Base-by-base conservation (phyloP, 2,797 vertebrate genomes). In the Pangasius larnaudii region DNA sequence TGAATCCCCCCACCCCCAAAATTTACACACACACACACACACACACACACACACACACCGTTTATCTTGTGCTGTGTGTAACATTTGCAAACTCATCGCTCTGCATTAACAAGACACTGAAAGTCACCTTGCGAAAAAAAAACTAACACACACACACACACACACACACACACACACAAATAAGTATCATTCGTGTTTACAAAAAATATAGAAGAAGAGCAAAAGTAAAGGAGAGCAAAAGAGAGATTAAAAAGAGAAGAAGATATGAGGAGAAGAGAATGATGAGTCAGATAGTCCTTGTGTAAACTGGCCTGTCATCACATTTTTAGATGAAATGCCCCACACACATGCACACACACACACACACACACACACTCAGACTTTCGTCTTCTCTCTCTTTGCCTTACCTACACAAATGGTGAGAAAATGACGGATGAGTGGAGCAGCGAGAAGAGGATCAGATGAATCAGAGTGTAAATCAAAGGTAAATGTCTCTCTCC, bases 71-170 rank as follows among this genome's bases (percentile, higher is more conserved):
- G 59, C 39, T 84, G 69, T 71, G 49, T 59, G 69, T 27, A 82
- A 78, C 74, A 46, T 49, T 53, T 72, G 72, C 74, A 80, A 89
- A 56, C 88, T 69, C 74, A 86, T 86, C 86, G 69, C 80, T 84
- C 56, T 85, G 71, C 71, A 18, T 61, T 88, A 89, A 86, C 74
- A 53, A 89, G 77, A 79, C 42, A 36, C 69, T 72, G 10, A 88
- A 91, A 72, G 90, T 90, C 88, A 90, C 88, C 88, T 88, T 88
- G 72, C 56, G 33, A 85, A 30, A 51, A 30, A 51, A 36, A 33
- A 56, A 8, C 53, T 2, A 42, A 88, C 49, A 11, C 65, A 58
- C 69, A 72, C 36, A 72, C 69, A 72, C 69, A 72, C 69, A 71
- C 65, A 69, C 69, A 22, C 69, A 42, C 27, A n/a, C 61, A 65